Evolutionary conservation across 1,140 invertebrate genomes (phyloP), one percentile per base, ranked within the genome.

Genomic region (Trachelipus rathkii): DNA sequence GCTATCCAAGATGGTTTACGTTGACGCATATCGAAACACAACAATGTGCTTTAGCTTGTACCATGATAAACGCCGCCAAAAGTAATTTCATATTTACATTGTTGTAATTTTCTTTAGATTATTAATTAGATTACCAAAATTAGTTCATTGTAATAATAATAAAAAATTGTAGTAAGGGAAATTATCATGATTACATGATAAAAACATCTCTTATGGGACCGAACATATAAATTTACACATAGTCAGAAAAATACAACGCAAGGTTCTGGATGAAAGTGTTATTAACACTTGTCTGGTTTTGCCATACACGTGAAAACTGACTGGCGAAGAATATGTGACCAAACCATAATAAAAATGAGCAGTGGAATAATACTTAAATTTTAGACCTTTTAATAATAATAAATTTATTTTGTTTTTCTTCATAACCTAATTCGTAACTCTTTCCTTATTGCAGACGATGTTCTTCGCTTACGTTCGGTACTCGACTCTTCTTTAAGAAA

Each of bases 21-120:
- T 83, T 92, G 44, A 90, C 90, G 24, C 90, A 92, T 82, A 91
- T 94, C 50, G 92, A 94, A 85, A 89, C 90, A 23, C 92, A 94
- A 83, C 92, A 94, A 84, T 92, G 92, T 83, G 89, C 91, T 45
- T 85, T 94, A 0, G 92, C 92, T 44, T 91, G 90, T 21, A 93
- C 92, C 0, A 89, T 95, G 85, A 87, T 95, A 3, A 91, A 89
- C 85, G 89, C 90, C 44, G 89, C 91, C 21, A 91, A 90, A 88
- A 88, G 89, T 90, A 83, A 83, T 84, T 75, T 45, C 7, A 15
- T 68, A 21, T 44, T 8, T 10, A n/a, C 10, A 60, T 15, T 60
- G 1, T 60, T 60, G 4, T 60, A 60, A 19, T 60, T 60, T 60
- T 4, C 8, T 60, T 8, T 60, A 60, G 19, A 60, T 60, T 60